Evolutionary conservation across 2,797 vertebrate genomes (phyloP).

Genomic region (Cryptoprocta ferox): DNA sequence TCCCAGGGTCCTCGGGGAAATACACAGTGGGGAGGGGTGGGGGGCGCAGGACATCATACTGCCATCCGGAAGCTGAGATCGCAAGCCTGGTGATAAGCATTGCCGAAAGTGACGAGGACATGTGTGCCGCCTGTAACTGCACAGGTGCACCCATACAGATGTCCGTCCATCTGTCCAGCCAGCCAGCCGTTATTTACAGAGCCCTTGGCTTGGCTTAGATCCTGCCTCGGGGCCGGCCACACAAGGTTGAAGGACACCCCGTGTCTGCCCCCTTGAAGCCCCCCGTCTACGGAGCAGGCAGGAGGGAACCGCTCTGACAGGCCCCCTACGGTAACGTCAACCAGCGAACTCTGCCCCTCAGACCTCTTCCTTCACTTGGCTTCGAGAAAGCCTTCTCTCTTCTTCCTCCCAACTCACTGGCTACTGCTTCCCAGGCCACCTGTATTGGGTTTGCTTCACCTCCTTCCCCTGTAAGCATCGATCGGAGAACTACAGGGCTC

Average conservation of each 20-base stretch:
- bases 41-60: no score
- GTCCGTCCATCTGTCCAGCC: rapidly evolving
- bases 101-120: background rate
- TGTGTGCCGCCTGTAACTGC: rapidly evolving
- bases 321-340: no score
- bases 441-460: background rate
- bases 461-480: no score
- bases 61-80: background rate
- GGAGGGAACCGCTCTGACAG: background rate
- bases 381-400: background rate
- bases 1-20: rapidly evolving
- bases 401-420: background rate
- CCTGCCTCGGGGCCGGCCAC: background rate
- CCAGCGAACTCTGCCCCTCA: background rate
- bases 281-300: no score
- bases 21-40: no score
- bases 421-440: background rate
- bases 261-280: background rate
- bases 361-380: background rate
- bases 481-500: no score
- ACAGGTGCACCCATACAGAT: rapidly evolving
- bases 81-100: background rate
- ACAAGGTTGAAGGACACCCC: background rate
- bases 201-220: no score
- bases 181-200: background rate